Conservation (phyloP, 2,113 vertebrate genomes). For the Caretta caretta region DNA sequence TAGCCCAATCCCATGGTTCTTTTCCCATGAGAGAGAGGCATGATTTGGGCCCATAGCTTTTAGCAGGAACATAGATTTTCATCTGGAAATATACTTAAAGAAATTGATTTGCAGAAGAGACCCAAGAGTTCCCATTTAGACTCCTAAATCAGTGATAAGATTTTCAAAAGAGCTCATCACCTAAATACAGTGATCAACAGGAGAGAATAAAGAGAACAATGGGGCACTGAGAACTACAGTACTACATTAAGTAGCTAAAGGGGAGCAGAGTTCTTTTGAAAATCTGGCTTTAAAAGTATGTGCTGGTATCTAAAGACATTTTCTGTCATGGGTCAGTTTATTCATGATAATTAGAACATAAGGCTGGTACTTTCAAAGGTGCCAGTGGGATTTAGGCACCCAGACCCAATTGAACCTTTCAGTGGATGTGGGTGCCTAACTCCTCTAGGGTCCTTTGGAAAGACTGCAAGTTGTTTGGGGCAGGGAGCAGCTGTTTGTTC, state of each 20-base stretch:
- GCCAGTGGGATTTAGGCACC: neutral
- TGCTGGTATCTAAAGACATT: neutral
- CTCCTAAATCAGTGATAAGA: neutral
- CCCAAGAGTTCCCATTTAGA: no score
- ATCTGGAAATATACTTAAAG: neutral
- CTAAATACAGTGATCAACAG: neutral
- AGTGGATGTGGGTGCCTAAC: neutral
- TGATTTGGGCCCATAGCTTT: neutral
- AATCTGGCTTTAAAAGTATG: neutral
- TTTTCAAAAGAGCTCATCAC: neutral
- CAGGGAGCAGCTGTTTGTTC: neutral
- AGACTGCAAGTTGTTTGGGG: neutral
- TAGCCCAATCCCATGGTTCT: neutral
- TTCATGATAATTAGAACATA: neutral
- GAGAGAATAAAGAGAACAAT: neutral
- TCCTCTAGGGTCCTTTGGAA: neutral
- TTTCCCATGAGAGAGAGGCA: neutral
- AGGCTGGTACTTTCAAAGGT: neutral
- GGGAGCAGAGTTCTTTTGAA: neutral
- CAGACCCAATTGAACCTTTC: neutral
- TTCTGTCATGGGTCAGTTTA: neutral
- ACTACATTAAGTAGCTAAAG: neutral
- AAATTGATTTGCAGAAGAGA: neutral
- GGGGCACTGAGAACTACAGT: neutral
- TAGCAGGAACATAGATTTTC: no score